These are phyloP conservation scores for Amitus sp. DNA, from an alignment of 2,888 invertebrate genomes.

Conservation along the genomic window DNA sequence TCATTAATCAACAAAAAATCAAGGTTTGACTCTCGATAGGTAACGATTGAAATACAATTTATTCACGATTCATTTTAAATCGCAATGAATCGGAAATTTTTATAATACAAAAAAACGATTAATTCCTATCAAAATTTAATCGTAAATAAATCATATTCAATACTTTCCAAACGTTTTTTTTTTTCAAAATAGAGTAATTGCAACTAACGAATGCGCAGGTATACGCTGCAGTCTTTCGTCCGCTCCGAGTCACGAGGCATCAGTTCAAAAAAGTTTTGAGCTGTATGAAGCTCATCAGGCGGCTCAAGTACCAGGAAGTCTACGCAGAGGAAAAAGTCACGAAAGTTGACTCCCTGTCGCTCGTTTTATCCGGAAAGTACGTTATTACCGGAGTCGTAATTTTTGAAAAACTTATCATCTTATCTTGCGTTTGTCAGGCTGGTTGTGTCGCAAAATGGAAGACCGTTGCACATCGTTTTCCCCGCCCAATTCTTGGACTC, in stretches of 20 bases:
- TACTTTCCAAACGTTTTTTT: too few species aligned
- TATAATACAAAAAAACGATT: too few species aligned
- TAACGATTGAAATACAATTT: too few species aligned
- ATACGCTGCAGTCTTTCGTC: slow-evolving; percentile 83
- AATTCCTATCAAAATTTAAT: too few species aligned
- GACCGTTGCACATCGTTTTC: slow-evolving; percentile 86
- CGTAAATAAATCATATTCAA: too few species aligned
- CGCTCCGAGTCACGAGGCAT: slow-evolving; percentile 81
- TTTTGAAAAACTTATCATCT: background rate
- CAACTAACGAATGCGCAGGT: too few species aligned
- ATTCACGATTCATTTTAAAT: too few species aligned
- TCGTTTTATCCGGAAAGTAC: slow-evolving; percentile 88
- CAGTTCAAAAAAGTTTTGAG: slow-evolving; percentile 84
- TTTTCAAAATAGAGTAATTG: too few species aligned
- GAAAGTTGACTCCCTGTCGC: slow-evolving; percentile 85
- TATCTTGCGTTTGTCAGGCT: slow-evolving; percentile 69
- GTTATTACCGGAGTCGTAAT: slow-evolving; percentile 5
- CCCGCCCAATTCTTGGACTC: slow-evolving; percentile 90
- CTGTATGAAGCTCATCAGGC: slow-evolving; percentile 83
- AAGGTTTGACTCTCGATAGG: too few species aligned
- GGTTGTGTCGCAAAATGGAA: slow-evolving; percentile 85
- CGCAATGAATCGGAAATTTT: too few species aligned
- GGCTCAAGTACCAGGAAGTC: slow-evolving; percentile 84
- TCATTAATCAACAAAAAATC: too few species aligned
- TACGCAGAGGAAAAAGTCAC: slow-evolving; percentile 91